Percentiles rank a stretch among this genome's conserved stretches.
phyloP scores from a whole-genome alignment of 1,140 invertebrate species.

The Hyles vespertilio region DNA sequence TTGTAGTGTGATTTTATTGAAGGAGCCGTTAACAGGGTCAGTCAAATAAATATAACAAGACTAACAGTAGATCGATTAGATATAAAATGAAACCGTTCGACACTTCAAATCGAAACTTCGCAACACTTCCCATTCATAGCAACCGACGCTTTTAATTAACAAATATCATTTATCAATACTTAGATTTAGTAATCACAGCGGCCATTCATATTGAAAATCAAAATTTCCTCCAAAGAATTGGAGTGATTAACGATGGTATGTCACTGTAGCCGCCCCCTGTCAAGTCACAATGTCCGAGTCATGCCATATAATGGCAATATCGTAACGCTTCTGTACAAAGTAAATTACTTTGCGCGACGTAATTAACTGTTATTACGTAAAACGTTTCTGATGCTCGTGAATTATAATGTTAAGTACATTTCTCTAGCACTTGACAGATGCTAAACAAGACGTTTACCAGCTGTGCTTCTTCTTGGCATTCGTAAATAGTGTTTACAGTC shows the following conservation, averaged over 20 bases:
- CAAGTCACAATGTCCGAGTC: constrained; percentile 51
- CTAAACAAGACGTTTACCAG: too few species aligned
- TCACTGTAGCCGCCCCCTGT: constrained; percentile 44
- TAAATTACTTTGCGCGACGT: constrained; percentile 57
- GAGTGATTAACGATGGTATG: constrained; percentile 66
- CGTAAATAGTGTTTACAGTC: too few species aligned
- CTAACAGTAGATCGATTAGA: too few species aligned
- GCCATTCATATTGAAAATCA: constrained; percentile 63
- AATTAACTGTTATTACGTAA: constrained; percentile 54
- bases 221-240: constrained; percentile 61
- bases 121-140: constrained; percentile 16
- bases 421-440: too few species aligned
- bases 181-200: constrained; percentile 51
- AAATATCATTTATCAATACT: constrained; percentile 50
- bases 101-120: constrained; percentile 4
- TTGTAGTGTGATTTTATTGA: too few species aligned
- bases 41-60: too few species aligned
- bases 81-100: neutral
- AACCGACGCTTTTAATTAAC: constrained; percentile 40
- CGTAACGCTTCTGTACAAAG: constrained; percentile 48
- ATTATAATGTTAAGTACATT: too few species aligned
- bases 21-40: too few species aligned
- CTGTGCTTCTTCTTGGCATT: too few species aligned
- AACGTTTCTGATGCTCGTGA: constrained; percentile 9
- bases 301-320: constrained; percentile 65